phyloP scores from a whole-genome alignment of 2,797 vertebrate genomes.

The Leontocebus nigricollis region DNA sequence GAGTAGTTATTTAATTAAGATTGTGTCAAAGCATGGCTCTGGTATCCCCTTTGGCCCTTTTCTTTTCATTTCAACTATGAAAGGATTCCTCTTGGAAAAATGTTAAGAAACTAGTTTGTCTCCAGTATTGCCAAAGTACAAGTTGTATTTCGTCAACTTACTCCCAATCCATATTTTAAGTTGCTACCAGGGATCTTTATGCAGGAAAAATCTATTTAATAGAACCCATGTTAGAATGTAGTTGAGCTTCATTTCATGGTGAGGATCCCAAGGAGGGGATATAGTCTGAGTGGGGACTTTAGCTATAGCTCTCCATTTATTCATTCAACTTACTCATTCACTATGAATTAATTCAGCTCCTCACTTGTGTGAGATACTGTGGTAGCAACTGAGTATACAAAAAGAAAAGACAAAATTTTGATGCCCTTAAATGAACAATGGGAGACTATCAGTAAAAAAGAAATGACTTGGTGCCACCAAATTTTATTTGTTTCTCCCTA shows the following conservation, averaged over 20 bases:
- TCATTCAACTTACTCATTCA: neutral
- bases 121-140: neutral
- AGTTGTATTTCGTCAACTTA: neutral
- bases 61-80: slow-evolving; percentile 24
- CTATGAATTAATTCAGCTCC: neutral
- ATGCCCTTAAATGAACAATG: too few relatives aligned
- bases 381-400: neutral
- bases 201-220: neutral
- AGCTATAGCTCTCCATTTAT: neutral
- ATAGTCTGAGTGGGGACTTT: neutral
- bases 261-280: neutral
- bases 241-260: neutral
- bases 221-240: neutral
- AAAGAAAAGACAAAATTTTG: neutral
- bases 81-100: neutral
- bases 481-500: neutral
- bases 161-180: neutral
- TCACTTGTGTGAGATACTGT: neutral
- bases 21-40: slow-evolving; percentile 7
- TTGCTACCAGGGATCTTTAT: neutral
- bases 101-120: neutral
- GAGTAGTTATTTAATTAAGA: slow-evolving; percentile 58
- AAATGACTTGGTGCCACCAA: neutral
- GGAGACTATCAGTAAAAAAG: neutral
- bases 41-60: slow-evolving; percentile 9